phyloP scores from a whole-genome alignment of 2,113 vertebrate genomes.

The Oriolus oriolus region DNA sequence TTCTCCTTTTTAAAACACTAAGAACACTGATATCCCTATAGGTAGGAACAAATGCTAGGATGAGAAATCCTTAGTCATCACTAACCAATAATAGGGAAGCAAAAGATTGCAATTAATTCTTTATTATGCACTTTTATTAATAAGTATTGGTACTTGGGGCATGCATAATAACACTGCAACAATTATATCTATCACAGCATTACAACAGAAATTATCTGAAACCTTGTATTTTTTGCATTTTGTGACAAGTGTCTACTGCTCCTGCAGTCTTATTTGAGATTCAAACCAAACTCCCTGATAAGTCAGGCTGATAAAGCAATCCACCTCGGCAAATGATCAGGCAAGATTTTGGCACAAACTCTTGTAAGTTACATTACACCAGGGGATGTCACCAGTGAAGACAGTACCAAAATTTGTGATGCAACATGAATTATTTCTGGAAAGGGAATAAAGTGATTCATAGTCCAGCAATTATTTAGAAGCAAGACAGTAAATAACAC shows the following conservation, averaged over 20 bases:
- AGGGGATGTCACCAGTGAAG: background rate
- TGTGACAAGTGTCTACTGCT: background rate
- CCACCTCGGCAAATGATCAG: background rate
- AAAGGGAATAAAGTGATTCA: background rate
- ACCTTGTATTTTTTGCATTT: conserved; percentile 17
- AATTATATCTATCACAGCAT: conserved; percentile 39
- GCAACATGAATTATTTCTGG: background rate
- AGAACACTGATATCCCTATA: background rate
- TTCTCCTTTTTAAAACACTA: background rate
- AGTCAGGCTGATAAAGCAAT: background rate
- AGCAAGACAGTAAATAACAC: background rate
- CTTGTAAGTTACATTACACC: background rate
- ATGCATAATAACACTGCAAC: conserved; percentile 66
- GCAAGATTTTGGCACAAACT: conserved; percentile 16
- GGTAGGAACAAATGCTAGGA: background rate
- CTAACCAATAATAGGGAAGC: conserved; percentile 35
- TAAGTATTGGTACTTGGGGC: conserved; percentile 37
- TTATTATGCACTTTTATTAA: conserved; percentile 54
- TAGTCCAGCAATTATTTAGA: background rate
- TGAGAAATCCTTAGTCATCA: background rate
- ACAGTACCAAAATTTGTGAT: background rate
- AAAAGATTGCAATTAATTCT: conserved; percentile 18
- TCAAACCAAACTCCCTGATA: background rate
- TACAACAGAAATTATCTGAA: conserved; percentile 39
- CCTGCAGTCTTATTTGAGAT: background rate